phyloP scores from a whole-genome alignment of 2,888 invertebrate genomes.

The Acronicta leporina region DNA sequence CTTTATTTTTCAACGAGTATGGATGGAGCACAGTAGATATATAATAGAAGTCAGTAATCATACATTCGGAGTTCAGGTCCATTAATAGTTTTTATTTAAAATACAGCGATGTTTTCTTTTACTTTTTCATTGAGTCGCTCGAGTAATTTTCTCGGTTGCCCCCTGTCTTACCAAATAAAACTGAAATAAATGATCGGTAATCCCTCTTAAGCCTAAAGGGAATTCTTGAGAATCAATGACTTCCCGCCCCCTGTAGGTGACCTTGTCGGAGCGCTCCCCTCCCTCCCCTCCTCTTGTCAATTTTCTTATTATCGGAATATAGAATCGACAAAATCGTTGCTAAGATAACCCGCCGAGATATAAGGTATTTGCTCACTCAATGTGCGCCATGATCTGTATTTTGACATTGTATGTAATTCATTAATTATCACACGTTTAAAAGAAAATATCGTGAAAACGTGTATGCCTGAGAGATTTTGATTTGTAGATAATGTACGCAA shows the following conservation, averaged over 20 bases:
- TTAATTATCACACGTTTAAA: no score
- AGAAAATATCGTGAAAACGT: no score
- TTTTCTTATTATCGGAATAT: conserved; percentile 66
- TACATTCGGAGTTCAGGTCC: conserved; percentile 1
- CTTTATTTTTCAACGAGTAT: no score
- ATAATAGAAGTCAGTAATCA: conserved; percentile 15
- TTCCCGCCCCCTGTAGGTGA: conserved; percentile 42
- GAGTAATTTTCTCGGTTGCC: conserved; percentile 43
- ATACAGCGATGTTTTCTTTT: conserved; percentile 27
- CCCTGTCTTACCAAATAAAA: conserved; percentile 54
- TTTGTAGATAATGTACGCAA: no score
- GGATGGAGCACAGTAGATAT: background rate
- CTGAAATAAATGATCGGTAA: conserved; percentile 63
- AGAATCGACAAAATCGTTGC: conserved; percentile 47
- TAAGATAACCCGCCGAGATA: conserved; percentile 39
- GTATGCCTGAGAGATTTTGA: no score
- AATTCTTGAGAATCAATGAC: conserved; percentile 59
- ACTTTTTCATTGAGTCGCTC: conserved; percentile 40
- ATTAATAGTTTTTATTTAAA: conserved; percentile 30
- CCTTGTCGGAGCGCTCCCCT: conserved; percentile 50
- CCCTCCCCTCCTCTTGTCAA: conserved; percentile 58
- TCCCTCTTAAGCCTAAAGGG: conserved; percentile 54
- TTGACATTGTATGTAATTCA: conserved; percentile 24
- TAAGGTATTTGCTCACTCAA: conserved; percentile 44
- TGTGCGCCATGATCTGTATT: conserved; percentile 36